A percentile compares a stretch with the other conserved stretches of the same genome.
Evolutionary conservation across 1,140 invertebrate species (phyloP).

Genomic region (Leptinotarsa lineolata): DNA sequence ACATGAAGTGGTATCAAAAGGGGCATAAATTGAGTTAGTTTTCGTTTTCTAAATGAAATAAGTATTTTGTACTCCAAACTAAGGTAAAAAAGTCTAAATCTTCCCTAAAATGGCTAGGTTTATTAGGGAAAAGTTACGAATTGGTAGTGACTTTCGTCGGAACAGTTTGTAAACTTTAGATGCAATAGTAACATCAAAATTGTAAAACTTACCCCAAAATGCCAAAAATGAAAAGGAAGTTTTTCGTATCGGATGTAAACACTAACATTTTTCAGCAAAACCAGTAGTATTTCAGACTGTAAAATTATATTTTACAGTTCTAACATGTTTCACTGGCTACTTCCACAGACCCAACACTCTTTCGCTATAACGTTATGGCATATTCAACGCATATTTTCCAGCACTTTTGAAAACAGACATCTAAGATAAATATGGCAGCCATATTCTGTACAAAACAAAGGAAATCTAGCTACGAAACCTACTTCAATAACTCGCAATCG

Average conservation of each 20-base stretch:
- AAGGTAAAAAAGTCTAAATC: no score
- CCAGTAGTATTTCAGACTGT: slow-evolving; percentile 43
- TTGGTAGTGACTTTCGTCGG: no score
- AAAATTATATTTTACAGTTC: slow-evolving; percentile 43
- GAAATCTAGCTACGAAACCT: slow-evolving; percentile 56
- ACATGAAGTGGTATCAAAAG: no score
- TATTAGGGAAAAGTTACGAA: not conserved
- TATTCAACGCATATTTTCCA: slow-evolving; percentile 49
- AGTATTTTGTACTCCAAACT: no score
- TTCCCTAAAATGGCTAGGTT: no score
- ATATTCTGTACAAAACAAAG: slow-evolving; percentile 58
- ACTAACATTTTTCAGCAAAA: slow-evolving; percentile 52
- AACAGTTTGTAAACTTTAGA: slow-evolving; percentile 10
- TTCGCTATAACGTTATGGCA: slow-evolving; percentile 46
- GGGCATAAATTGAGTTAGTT: no score
- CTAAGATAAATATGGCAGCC: slow-evolving; percentile 58
- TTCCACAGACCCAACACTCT: slow-evolving; percentile 42
- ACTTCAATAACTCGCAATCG: slow-evolving; percentile 50
- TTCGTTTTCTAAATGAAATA: no score
- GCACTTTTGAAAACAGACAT: slow-evolving; percentile 57
- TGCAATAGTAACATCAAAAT: not conserved
- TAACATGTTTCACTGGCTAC: slow-evolving; percentile 44
- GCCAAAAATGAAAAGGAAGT: slow-evolving; percentile 46
- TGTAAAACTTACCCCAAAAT: slow-evolving; percentile 49
- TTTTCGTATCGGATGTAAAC: slow-evolving; percentile 55